Percentiles rank a stretch among this genome's conserved stretches.
phyloP scores from a whole-genome alignment of 2,113 vertebrate genomes.

The Crotalus viridis region DNA sequence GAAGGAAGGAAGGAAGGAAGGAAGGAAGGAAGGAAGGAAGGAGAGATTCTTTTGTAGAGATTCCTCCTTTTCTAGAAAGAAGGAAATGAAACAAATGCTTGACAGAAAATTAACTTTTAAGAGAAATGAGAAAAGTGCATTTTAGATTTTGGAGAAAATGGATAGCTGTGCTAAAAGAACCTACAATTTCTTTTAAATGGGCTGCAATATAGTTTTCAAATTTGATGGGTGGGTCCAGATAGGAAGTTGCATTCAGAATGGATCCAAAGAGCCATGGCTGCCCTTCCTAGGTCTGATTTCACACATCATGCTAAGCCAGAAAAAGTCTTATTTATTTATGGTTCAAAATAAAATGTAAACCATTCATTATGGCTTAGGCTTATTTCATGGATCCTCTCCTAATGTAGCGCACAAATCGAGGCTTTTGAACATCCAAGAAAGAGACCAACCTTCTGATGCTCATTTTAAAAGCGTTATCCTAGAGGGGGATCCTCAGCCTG shows the following conservation, averaged over 20 bases:
- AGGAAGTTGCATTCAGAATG: neutral
- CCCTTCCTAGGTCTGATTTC: neutral
- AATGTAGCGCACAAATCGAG: neutral
- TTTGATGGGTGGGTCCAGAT: neutral
- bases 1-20: neutral
- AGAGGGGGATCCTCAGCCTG: slow-evolving; percentile 41
- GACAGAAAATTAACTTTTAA: neutral
- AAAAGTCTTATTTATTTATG: neutral
- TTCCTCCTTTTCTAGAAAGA: neutral
- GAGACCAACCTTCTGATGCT: neutral
- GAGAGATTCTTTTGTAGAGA: neutral
- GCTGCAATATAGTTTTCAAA: neutral
- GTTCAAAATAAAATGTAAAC: neutral
- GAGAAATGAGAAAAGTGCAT: neutral
- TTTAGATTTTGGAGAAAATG: neutral
- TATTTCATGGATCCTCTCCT: neutral
- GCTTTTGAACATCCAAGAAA: neutral
- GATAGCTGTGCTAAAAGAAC: neutral
- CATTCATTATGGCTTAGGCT: neutral
- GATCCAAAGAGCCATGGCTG: neutral
- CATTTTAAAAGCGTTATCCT: slow-evolving; percentile 34
- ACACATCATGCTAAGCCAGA: neutral
- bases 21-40: neutral
- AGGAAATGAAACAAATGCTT: neutral
- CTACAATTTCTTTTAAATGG: neutral